Evolutionary conservation across 2,888 invertebrate species (phyloP).

Genomic region (Caradrina clavipalpis): DNA sequence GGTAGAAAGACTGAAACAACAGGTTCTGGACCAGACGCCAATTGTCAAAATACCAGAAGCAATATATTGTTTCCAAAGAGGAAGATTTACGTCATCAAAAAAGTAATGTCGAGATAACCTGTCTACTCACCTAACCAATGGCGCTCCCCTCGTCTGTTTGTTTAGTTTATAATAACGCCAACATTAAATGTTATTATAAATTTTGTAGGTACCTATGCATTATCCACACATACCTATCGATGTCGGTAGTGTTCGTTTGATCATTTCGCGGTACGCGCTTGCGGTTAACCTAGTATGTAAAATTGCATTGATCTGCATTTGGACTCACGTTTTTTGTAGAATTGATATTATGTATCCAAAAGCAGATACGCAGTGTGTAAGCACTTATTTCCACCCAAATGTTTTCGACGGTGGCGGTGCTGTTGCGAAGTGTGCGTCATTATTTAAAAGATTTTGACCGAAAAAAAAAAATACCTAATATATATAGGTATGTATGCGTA

Average conservation of each 20-base stretch:
- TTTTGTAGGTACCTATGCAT: background rate
- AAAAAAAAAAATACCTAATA: background rate
- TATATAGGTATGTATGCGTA: background rate
- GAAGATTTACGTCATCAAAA: slow-evolving; percentile 57
- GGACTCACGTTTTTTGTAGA: background rate
- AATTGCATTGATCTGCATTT: background rate
- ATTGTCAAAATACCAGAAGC: slow-evolving; percentile 80
- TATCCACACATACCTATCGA: no score
- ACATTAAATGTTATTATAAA: no score
- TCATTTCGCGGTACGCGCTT: no score
- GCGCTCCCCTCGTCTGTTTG: background rate
- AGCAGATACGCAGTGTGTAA: background rate
- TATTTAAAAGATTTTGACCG: background rate
- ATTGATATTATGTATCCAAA: background rate
- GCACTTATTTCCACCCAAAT: background rate
- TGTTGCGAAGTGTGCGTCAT: background rate
- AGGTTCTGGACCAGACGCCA: slow-evolving; percentile 78
- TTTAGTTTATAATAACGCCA: background rate
- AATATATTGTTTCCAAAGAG: slow-evolving; percentile 76
- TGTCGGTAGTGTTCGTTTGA: no score
- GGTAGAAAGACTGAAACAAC: slow-evolving; percentile 80
- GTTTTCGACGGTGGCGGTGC: background rate
- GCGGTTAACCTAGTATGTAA: no score
- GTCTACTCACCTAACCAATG: background rate
- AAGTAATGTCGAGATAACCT: slow-evolving; percentile 34